phyloP scores from a whole-genome alignment of 2,888 invertebrate species.

The Cloeon dipterum region DNA sequence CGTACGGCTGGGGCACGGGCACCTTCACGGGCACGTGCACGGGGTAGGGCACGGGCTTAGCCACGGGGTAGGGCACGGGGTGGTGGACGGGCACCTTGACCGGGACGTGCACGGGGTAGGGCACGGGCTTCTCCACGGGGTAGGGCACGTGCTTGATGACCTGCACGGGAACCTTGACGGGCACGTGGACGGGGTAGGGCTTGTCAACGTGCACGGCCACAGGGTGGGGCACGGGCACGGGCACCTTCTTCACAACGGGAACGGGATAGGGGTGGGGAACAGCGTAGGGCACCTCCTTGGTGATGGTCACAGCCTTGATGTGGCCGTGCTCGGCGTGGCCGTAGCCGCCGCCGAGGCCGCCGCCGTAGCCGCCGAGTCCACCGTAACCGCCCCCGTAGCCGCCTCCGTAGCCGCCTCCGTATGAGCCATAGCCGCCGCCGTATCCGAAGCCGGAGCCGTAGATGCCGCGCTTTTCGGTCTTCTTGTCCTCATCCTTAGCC shows the following conservation, averaged over 20 bases:
- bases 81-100: constrained; percentile 46
- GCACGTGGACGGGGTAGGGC: constrained; percentile 18
- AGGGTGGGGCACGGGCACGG: constrained; percentile 14
- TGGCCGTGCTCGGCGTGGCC: neutral
- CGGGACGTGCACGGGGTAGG: constrained; percentile 33
- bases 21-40: constrained; percentile 4
- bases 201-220: constrained; percentile 45
- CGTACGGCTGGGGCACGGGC: constrained; percentile 2
- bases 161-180: constrained; percentile 20
- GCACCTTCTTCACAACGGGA: constrained; percentile 5
- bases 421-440: constrained; percentile 1
- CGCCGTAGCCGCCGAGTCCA: neutral
- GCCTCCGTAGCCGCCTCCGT: neutral
- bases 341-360: neutral
- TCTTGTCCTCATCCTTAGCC: constrained; percentile 6
- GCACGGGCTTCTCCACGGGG: constrained; percentile 23
- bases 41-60: constrained; percentile 3
- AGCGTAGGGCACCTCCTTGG: constrained; percentile 4
- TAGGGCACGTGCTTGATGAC: constrained; percentile 37
- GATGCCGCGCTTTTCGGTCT: constrained; percentile 9
- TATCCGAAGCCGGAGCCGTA: constrained; percentile 5
- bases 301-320: constrained; percentile 4
- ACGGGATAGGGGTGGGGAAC: constrained; percentile 5
- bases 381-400: neutral
- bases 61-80: constrained; percentile 41